A percentile compares a stretch with the other conserved stretches of the same genome.
phyloP scores from a whole-genome alignment of 64 coral and sea anemone species.

The Pocillopora verrucosa region DNA sequence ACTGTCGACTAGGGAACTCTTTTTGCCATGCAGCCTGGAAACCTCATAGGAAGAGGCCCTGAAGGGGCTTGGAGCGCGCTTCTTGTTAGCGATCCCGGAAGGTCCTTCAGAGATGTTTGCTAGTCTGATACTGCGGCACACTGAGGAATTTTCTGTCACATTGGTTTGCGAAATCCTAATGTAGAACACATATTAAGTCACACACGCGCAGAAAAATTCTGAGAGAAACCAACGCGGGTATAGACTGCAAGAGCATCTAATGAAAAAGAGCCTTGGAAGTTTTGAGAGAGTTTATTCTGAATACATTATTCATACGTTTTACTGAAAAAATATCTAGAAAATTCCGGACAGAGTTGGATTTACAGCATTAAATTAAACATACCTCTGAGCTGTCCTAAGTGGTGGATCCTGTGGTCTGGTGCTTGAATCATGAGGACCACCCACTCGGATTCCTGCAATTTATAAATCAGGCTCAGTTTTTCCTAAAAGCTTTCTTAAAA shows the following conservation, averaged over 20 bases:
- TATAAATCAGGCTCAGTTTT: neutral
- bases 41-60: neutral
- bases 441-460: slow-evolving; percentile 76
- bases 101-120: slow-evolving; percentile 47
- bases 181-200: neutral
- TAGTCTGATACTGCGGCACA: slow-evolving; percentile 68
- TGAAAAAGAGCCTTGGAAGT: neutral
- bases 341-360: too few species aligned
- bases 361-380: neutral
- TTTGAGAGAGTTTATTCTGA: too few species aligned
- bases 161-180: slow-evolving; percentile 39
- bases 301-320: too few species aligned
- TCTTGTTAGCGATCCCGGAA: neutral
- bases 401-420: slow-evolving; percentile 31
- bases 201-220: neutral
- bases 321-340: too few species aligned
- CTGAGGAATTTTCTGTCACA: neutral
- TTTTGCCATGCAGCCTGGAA: neutral
- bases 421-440: slow-evolving; percentile 59
- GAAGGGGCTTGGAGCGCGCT: neutral
- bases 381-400: slow-evolving; percentile 76
- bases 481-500: too few species aligned
- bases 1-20: slow-evolving; percentile 49
- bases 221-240: neutral
- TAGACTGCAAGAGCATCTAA: neutral